Evolutionary conservation across 2,797 vertebrate species (phyloP).

Genomic region (Melanotaenia trifasciata): DNA sequence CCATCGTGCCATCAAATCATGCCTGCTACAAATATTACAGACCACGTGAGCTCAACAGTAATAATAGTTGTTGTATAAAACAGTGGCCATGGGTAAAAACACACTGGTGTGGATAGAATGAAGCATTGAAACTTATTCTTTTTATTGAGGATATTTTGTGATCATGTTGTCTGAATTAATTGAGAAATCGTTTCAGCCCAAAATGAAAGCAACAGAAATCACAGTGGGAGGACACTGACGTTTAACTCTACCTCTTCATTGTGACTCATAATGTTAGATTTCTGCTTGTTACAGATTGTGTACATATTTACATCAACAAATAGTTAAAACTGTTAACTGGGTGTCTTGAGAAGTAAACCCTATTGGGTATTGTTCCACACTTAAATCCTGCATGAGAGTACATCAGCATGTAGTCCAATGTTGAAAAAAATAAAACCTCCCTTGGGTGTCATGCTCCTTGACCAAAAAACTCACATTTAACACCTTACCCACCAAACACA

Average conservation of each 20-base stretch:
- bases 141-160: no score
- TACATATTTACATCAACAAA: background rate
- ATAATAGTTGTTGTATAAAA: no score
- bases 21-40: no score
- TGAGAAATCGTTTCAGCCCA: no score
- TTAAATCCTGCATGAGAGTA: constrained; percentile 3
- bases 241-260: background rate
- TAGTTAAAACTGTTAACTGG: background rate
- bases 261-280: background rate
- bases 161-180: no score
- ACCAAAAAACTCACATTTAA: constrained; percentile 57
- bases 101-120: no score
- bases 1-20: no score
- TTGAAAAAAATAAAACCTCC: constrained; percentile 40
- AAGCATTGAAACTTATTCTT: no score
- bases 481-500: constrained; percentile 59
- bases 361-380: no score
- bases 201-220: background rate
- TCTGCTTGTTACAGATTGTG: background rate
- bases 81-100: no score
- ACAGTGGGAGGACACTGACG: background rate
- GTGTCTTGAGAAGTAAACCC: background rate
- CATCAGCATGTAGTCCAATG: background rate
- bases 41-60: no score
- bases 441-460: constrained; percentile 37